phyloP scores from a whole-genome alignment of 2,888 invertebrate species.

The Brachyopa scutellaris region DNA sequence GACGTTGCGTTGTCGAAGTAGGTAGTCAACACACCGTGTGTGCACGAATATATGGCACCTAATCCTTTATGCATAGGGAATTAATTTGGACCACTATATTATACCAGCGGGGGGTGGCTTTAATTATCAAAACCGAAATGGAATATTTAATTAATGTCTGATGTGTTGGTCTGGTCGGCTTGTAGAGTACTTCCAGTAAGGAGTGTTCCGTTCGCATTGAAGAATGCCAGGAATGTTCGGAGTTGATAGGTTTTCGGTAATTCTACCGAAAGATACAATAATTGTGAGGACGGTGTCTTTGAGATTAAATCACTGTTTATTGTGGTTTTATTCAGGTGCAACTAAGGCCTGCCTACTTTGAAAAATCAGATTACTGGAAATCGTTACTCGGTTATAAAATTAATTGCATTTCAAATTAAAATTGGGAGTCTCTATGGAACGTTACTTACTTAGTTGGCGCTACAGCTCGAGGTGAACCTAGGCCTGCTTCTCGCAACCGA shows the following conservation, averaged over 20 bases:
- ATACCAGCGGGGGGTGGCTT: conserved; percentile 49
- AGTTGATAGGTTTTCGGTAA: conserved; percentile 43
- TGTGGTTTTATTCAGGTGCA: conserved; percentile 4
- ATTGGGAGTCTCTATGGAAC: no score
- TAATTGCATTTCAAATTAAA: conserved; percentile 44
- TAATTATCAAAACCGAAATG: conserved; percentile 72
- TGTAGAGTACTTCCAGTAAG: neutral
- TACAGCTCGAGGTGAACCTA: no score
- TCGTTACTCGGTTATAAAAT: conserved; percentile 22
- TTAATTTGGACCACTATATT: conserved; percentile 67
- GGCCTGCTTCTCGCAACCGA: no score
- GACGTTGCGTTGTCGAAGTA: neutral
- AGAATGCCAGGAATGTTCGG: neutral
- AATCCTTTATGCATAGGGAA: conserved; percentile 72
- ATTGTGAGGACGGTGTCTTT: conserved; percentile 8
- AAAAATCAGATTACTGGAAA: conserved; percentile 31
- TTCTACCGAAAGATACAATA: conserved; percentile 29
- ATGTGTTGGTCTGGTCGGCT: conserved; percentile 8
- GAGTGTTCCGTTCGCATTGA: neutral
- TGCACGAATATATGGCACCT: conserved; percentile 48
- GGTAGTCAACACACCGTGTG: neutral
- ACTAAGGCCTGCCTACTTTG: conserved; percentile 5
- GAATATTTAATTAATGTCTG: conserved; percentile 70
- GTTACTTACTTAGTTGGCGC: no score
- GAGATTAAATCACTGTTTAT: conserved; percentile 44